Evolutionary conservation across 2,888 invertebrate species (phyloP).

Genomic region (Alloplasta piceator): DNA sequence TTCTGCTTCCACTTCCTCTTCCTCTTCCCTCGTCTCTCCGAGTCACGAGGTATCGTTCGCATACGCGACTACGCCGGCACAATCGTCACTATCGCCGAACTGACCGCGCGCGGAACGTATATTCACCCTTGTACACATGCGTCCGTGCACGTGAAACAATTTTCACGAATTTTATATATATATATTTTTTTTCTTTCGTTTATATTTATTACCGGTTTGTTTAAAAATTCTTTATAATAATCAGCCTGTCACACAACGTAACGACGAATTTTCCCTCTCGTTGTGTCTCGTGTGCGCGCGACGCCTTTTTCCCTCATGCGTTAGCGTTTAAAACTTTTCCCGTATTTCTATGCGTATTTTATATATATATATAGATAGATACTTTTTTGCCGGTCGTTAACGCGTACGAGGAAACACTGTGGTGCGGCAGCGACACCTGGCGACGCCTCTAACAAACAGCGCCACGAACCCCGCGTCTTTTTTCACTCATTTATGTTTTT

Average conservation of each 20-base stretch:
- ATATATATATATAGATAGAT: too few relatives aligned
- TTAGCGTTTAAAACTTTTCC: too few relatives aligned
- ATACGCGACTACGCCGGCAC: conserved; percentile 56
- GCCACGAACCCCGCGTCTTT: conserved; percentile 16
- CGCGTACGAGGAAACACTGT: too few relatives aligned
- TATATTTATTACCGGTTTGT: too few relatives aligned
- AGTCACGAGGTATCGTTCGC: conserved; percentile 66
- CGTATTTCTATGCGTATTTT: too few relatives aligned
- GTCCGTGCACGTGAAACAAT: conserved; percentile 57
- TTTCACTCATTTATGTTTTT: conserved; percentile 6
- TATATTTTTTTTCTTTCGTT: conserved; percentile 1
- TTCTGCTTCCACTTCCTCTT: conserved; percentile 42
- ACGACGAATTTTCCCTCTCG: conserved; percentile 19
- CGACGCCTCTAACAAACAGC: conserved; percentile 5
- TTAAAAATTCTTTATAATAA: too few relatives aligned
- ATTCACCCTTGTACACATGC: conserved; percentile 63
- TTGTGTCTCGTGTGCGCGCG: neutral
- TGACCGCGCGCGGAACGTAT: conserved; percentile 52
- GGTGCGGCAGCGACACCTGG: conserved; percentile 29
- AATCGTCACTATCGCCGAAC: conserved; percentile 47
- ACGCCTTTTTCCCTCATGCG: too few relatives aligned
- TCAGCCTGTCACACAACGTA: conserved; percentile 1
- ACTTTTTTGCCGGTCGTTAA: too few relatives aligned
- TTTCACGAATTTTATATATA: conserved; percentile 33
- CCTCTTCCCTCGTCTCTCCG: conserved; percentile 62